Conservation (phyloP, 1,140 invertebrate genomes). For the Sitobion miscanthi region DNA sequence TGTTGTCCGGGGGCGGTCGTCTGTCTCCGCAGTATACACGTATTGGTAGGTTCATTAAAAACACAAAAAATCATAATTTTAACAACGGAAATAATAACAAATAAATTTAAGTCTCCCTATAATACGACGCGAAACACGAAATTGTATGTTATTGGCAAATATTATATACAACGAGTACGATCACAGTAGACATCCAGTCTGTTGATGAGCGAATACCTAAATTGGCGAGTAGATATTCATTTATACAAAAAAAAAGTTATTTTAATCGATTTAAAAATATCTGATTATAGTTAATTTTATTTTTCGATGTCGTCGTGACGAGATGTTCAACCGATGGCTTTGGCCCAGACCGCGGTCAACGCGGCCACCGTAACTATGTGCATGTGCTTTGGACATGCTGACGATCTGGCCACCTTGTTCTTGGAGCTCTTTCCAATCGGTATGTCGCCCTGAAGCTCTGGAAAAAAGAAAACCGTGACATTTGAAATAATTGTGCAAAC, state of each 20-base stretch:
- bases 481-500: not conserved
- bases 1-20: not conserved
- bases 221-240: not conserved
- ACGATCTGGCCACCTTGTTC: constrained; percentile 44
- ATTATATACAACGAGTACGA: constrained; percentile 35
- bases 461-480: not conserved
- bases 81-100: not conserved
- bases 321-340: constrained; percentile 37
- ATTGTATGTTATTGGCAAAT: constrained; percentile 1
- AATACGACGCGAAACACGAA: not conserved
- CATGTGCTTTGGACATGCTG: constrained; percentile 47
- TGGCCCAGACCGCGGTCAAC: constrained; percentile 45
- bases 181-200: constrained; percentile 53
- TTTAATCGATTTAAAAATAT: not conserved
- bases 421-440: constrained; percentile 35
- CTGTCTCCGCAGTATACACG: not conserved
- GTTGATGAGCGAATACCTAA: constrained; percentile 49
- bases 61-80: not conserved
- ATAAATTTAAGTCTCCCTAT: not conserved
- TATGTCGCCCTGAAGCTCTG: constrained; percentile 43
- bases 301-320: not conserved
- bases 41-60: not conserved
- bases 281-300: no score
- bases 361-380: constrained; percentile 50
- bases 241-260: constrained; percentile 24